A percentile compares a stretch with the other conserved stretches of the same genome.
Conservation (phyloP, 2,888 invertebrate species). For the Clistopyga incitator region DNA sequence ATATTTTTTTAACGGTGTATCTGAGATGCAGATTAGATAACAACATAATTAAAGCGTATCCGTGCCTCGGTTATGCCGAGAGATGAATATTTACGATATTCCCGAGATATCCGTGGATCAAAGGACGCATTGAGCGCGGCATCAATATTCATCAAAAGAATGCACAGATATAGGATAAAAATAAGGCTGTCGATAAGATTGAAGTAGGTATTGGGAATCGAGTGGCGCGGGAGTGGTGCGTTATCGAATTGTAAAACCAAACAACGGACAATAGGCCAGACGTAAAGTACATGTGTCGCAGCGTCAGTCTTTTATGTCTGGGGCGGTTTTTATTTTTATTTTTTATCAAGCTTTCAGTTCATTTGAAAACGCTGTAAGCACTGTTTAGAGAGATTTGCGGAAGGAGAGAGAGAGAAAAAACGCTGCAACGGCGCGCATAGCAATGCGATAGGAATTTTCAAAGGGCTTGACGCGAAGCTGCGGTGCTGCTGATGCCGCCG, state of each 20-base stretch:
- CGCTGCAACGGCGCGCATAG: slow-evolving; percentile 24
- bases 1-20: not conserved
- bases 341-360: not conserved
- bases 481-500: slow-evolving; percentile 31
- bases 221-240: not conserved
- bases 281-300: not conserved
- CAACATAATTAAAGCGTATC: not conserved
- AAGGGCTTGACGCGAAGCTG: not conserved
- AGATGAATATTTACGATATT: not conserved
- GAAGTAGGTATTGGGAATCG: not conserved
- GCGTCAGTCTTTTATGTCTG: not conserved
- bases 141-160: not conserved
- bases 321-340: not conserved
- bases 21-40: not conserved
- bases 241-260: slow-evolving; percentile 3
- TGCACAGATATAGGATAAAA: not conserved
- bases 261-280: not conserved
- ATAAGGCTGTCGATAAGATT: slow-evolving; percentile 6
- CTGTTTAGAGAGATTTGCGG: slow-evolving; percentile 10
- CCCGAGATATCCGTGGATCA: not conserved
- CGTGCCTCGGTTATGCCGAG: not conserved
- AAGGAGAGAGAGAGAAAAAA: not conserved
- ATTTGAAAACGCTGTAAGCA: not conserved
- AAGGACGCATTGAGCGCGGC: not conserved
- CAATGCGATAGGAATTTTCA: slow-evolving; percentile 28